These are phyloP conservation scores for Halcyon badia DNA, from an alignment of 2,797 vertebrate genomes.

Conservation along the genomic window DNA sequence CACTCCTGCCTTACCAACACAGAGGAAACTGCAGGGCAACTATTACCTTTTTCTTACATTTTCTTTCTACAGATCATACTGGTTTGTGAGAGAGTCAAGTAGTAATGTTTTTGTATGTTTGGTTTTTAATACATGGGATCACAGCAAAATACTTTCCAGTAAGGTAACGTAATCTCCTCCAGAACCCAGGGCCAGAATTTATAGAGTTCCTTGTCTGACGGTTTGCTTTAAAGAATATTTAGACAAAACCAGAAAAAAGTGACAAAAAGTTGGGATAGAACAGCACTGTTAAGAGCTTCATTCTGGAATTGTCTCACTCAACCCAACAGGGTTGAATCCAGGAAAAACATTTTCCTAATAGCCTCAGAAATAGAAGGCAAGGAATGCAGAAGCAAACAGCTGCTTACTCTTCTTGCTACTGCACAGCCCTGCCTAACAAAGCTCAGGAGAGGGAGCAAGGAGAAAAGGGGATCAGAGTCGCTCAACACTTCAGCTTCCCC, in stretches of 20 bases:
- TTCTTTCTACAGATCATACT: not conserved
- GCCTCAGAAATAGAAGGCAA: not conserved
- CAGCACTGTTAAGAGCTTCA: not conserved
- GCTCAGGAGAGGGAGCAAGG: not conserved
- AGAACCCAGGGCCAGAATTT: not conserved
- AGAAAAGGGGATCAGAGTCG: not conserved
- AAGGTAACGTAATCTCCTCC: not conserved
- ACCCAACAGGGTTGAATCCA: not conserved
- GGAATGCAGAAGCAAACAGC: not conserved
- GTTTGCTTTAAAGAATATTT: not conserved
- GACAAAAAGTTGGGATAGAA: not conserved
- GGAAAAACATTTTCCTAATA: not conserved
- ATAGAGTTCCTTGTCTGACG: not conserved
- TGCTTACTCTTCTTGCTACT: not conserved
- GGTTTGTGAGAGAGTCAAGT: not conserved
- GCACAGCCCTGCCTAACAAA: not conserved
- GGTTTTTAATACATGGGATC: not conserved
- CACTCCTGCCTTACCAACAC: not conserved
- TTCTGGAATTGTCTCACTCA: not conserved
- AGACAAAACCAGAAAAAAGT: not conserved
- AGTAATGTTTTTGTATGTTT: not conserved
- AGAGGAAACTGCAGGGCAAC: not conserved
- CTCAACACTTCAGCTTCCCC: not conserved
- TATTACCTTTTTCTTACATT: not conserved
- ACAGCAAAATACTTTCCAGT: not conserved